Conservation (phyloP, 1,140 invertebrate genomes). For the Scaptomyza hsui region DNA sequence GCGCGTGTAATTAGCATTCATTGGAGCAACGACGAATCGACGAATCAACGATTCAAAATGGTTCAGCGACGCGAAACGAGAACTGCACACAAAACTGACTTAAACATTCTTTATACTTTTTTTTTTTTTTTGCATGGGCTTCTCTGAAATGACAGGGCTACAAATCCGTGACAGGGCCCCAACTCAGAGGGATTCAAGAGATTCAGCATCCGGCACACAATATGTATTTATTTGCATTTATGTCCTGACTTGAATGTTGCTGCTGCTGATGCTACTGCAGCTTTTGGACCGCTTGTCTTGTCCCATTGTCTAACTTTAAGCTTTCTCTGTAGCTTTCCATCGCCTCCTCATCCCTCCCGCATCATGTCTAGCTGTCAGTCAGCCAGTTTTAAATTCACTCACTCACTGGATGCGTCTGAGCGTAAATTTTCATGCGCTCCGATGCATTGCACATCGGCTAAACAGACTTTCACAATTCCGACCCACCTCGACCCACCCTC, state of each 20-base stretch:
- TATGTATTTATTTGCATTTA: constrained; percentile 74
- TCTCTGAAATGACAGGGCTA: constrained; percentile 32
- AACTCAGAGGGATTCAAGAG: neutral
- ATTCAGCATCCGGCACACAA: constrained; percentile 10
- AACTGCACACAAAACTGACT: constrained; percentile 21
- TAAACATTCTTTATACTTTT: neutral
- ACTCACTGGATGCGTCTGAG: constrained; percentile 69
- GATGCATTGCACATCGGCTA: constrained; percentile 57
- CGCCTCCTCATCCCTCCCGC: neutral
- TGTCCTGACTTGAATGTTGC: constrained; percentile 37
- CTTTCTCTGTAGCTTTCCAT: constrained; percentile 17
- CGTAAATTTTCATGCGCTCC: constrained; percentile 66
- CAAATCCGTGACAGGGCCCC: constrained; percentile 45
- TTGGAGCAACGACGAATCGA: constrained; percentile 50
- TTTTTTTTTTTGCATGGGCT: neutral
- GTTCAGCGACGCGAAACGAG: neutral
- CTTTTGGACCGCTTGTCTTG: constrained; percentile 33
- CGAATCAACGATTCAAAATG: neutral
- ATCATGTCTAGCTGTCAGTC: constrained; percentile 29
- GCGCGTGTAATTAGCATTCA: constrained; percentile 81
- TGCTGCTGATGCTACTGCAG: constrained; percentile 9
- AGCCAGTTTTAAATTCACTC: constrained; percentile 62
- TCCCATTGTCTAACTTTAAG: constrained; percentile 62
- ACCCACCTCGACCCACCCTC: neutral
- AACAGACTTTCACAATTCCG: constrained; percentile 56